Conservation (phyloP, 92 coral and sea anemone genomes). For the Nematostella vectensis region DNA sequence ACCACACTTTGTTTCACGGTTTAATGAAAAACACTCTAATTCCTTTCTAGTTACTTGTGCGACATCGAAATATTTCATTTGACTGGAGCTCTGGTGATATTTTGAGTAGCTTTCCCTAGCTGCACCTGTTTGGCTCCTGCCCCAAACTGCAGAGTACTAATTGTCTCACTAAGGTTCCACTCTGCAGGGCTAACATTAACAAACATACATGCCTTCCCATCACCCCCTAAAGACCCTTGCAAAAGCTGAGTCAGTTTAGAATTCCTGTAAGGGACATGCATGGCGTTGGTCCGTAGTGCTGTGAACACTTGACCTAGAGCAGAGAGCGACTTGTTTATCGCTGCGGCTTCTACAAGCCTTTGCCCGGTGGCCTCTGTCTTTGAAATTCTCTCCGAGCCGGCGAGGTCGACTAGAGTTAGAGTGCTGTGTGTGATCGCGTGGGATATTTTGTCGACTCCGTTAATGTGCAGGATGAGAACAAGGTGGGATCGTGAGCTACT, state of each 20-base stretch:
- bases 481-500: conserved; percentile 89
- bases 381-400: conserved; percentile 85
- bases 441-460: conserved; percentile 66
- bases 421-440: conserved; percentile 71
- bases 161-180: conserved; percentile 61
- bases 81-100: conserved; percentile 36
- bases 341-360: conserved; percentile 86
- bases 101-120: conserved; percentile 78
- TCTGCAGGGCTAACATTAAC: conserved; percentile 77
- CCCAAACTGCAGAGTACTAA: conserved; percentile 79
- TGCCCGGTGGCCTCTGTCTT: conserved; percentile 89
- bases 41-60: too few relatives aligned
- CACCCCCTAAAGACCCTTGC: conserved; percentile 82
- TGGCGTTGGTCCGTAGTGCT: conserved; percentile 71
- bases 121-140: conserved; percentile 78
- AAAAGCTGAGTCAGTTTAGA: conserved; percentile 79
- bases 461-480: conserved; percentile 49
- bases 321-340: conserved; percentile 79
- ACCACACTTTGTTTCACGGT: too few relatives aligned
- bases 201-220: conserved; percentile 85
- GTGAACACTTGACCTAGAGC: conserved; percentile 84
- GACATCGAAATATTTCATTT: too few relatives aligned
- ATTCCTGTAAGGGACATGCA: conserved; percentile 88
- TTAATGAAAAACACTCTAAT: too few relatives aligned
- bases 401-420: conserved; percentile 77